Percentiles rank a stretch among this genome's conserved stretches.
These are phyloP conservation scores for Neocrepidodera transversa DNA, from an alignment of 2,888 invertebrate genomes.

Conservation along the genomic window DNA sequence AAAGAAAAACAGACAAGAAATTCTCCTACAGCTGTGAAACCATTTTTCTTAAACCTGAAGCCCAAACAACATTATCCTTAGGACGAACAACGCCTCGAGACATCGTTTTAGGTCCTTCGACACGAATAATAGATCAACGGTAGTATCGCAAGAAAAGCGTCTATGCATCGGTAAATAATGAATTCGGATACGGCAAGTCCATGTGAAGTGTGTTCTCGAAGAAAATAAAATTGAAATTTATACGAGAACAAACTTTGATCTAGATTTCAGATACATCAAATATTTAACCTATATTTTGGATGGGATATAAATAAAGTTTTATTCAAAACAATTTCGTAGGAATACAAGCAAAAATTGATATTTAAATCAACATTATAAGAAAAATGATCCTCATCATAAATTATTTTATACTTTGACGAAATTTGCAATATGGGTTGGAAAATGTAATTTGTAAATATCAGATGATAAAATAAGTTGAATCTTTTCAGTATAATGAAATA, in stretches of 20 bases:
- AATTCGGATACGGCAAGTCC: too few relatives aligned
- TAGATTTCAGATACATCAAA: background rate
- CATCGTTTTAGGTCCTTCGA: background rate
- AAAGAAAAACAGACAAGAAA: too few relatives aligned
- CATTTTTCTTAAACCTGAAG: background rate
- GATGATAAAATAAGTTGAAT: too few relatives aligned
- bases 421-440: too few relatives aligned
- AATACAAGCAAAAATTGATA: too few relatives aligned
- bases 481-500: too few relatives aligned
- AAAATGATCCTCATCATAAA: too few relatives aligned
- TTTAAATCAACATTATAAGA: too few relatives aligned
- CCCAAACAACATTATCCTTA: conserved; percentile 5
- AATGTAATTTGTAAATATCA: too few relatives aligned
- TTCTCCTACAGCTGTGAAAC: background rate
- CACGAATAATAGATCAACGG: conserved; percentile 10
- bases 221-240: background rate
- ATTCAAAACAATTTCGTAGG: too few relatives aligned
- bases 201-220: too few relatives aligned
- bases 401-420: too few relatives aligned
- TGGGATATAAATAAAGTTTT: background rate
- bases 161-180: conserved; percentile 5
- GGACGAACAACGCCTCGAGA: background rate
- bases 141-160: background rate
- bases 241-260: background rate
- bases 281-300: background rate